Conservation (phyloP, 2,888 invertebrate genomes). For the Conus canariensis region DNA sequence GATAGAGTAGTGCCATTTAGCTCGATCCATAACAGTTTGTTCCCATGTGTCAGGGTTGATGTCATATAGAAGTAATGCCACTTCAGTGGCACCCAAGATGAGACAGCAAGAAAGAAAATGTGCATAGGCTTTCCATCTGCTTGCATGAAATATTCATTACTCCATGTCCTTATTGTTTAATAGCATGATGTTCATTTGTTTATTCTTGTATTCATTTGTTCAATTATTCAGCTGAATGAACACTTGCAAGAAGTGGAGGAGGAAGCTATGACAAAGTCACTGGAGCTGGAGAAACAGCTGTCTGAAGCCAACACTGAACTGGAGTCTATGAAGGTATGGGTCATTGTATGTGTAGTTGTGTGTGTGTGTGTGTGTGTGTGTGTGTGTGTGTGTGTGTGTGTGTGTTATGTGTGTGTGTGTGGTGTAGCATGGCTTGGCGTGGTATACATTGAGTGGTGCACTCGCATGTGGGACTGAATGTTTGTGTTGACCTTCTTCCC, state of each 20-base stretch:
- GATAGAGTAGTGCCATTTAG: no score
- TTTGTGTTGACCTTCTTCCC: no score
- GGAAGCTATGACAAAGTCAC: slow-evolving; percentile 88
- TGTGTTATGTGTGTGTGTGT: background rate
- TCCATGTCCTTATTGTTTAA: no score
- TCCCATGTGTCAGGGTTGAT: no score
- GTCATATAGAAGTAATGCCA: no score
- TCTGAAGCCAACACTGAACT: slow-evolving; percentile 88
- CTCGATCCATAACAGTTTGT: no score
- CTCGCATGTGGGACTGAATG: no score
- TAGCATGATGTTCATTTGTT: background rate
- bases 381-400: slow-evolving; percentile 14
- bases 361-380: background rate
- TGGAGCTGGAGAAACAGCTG: slow-evolving; percentile 91
- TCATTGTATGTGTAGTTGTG: background rate
- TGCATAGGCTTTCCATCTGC: no score
- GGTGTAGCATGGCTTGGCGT: background rate
- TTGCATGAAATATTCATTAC: no score
- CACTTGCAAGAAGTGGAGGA: slow-evolving; percentile 91
- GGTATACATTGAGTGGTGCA: background rate
- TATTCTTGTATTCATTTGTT: background rate
- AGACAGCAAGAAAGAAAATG: no score
- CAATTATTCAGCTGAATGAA: slow-evolving; percentile 86
- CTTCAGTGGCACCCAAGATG: no score
- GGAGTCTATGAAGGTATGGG: slow-evolving; percentile 84